These are phyloP conservation scores for Boulengerochromis microlepis DNA, from an alignment of 2,113 vertebrate species.

Conservation along the genomic window DNA sequence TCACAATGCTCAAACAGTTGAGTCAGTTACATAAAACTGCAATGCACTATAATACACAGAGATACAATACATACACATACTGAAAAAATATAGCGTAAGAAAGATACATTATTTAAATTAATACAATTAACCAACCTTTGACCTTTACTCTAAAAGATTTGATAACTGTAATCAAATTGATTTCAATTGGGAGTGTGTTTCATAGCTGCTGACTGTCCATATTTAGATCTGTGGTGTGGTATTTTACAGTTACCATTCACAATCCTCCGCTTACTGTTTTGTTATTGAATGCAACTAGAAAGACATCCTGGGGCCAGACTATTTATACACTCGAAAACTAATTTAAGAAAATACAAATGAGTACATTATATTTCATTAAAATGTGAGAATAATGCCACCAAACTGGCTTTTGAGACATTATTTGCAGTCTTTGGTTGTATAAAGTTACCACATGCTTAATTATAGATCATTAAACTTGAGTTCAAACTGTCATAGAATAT, in stretches of 20 bases:
- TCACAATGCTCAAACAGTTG: not conserved
- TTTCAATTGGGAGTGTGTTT: not conserved
- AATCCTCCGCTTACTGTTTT: not conserved
- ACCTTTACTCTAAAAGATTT: not conserved
- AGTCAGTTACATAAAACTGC: not conserved
- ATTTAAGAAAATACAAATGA: not conserved
- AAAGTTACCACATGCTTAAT: not conserved
- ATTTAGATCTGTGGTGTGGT: not conserved
- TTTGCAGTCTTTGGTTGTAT: not conserved
- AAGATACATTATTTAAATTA: not conserved
- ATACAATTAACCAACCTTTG: not conserved
- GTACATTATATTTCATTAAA: not conserved
- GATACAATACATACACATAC: not conserved
- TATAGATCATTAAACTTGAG: not conserved
- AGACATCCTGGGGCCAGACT: not conserved
- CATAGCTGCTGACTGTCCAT: not conserved
- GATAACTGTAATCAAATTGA: not conserved
- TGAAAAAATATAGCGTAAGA: not conserved
- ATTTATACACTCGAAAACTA: not conserved
- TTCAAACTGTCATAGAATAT: not conserved
- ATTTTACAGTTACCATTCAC: not conserved
- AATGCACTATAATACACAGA: not conserved
- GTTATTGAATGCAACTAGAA: not conserved
- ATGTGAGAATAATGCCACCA: not conserved
- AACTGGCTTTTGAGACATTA: not conserved